These are phyloP conservation scores for Xanthostigma xanthostigma DNA, from an alignment of 2,888 invertebrate species.

Conservation along the genomic window DNA sequence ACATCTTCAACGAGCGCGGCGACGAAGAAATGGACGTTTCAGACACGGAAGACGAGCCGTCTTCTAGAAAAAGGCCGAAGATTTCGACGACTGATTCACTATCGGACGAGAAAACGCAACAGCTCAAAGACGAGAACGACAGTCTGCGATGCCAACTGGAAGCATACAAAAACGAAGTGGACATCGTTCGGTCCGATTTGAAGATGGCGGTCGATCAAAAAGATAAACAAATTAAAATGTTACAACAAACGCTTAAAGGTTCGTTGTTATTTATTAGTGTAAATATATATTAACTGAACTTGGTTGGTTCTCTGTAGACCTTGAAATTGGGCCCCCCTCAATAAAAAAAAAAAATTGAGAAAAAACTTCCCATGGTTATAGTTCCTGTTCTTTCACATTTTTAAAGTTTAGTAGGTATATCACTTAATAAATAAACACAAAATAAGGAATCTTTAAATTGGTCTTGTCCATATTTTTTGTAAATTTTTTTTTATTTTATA, in stretches of 20 bases:
- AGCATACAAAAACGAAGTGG: slow-evolving; percentile 88
- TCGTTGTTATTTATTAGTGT: too few species aligned
- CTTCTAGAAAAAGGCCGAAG: slow-evolving; percentile 24
- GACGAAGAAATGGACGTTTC: slow-evolving; percentile 83
- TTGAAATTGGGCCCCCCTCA: too few species aligned
- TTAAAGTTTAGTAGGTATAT: too few species aligned
- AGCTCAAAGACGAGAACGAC: slow-evolving; percentile 70
- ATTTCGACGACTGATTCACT: slow-evolving; percentile 7
- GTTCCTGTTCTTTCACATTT: too few species aligned
- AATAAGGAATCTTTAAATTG: too few species aligned
- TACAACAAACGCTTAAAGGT: slow-evolving; percentile 46
- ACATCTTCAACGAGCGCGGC: slow-evolving; percentile 44
- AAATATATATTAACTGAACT: too few species aligned
- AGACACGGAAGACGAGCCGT: slow-evolving; percentile 47
- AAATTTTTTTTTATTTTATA: too few species aligned
- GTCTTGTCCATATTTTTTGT: too few species aligned
- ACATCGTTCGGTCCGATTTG: slow-evolving; percentile 67
- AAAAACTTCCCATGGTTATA: too few species aligned
- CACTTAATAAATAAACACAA: too few species aligned
- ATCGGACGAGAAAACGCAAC: slow-evolving; percentile 18
- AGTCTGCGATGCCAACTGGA: slow-evolving; percentile 80
- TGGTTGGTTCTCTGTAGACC: too few species aligned
- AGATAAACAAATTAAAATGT: slow-evolving; percentile 66
- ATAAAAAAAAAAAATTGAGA: too few species aligned
- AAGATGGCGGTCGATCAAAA: slow-evolving; percentile 66